Conservation (phyloP, 2,113 vertebrate species). For the Larimichthys crocea region DNA sequence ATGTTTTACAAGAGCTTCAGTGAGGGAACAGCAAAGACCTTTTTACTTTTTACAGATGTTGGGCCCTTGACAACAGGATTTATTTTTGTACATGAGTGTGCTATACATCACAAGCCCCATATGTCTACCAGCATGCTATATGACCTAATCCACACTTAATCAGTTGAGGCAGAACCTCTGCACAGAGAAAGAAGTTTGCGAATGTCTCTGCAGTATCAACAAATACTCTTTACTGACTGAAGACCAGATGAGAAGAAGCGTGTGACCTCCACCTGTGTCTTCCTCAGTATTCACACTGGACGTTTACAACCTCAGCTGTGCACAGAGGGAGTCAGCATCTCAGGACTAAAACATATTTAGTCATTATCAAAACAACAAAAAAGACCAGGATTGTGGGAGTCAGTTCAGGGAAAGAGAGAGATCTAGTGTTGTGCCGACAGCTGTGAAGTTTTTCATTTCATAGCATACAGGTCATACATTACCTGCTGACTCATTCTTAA, state of each 20-base stretch:
- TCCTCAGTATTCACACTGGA: conserved; percentile 47
- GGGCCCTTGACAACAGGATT: conserved; percentile 20
- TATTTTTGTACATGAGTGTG: conserved; percentile 18
- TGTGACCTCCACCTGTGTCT: conserved; percentile 14
- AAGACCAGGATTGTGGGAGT: conserved; percentile 6
- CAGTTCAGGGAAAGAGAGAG: neutral
- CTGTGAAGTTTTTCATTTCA: conserved; percentile 33
- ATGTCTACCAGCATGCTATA: conserved; percentile 3
- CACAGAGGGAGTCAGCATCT: conserved; percentile 38
- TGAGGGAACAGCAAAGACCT: neutral
- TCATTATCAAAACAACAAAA: conserved; percentile 59
- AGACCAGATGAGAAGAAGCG: conserved; percentile 23
- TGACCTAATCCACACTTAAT: conserved; percentile 46
- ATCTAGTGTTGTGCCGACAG: conserved; percentile 35
- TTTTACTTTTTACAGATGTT: conserved; percentile 34
- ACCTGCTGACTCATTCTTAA: conserved; percentile 62
- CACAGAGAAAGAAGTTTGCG: conserved; percentile 23
- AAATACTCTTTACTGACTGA: conserved; percentile 16
- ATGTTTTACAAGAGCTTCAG: neutral
- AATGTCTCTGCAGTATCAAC: conserved; percentile 41
- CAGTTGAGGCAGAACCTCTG: conserved; percentile 39
- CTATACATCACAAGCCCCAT: conserved; percentile 15
- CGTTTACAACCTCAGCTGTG: conserved; percentile 38
- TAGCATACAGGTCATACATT: conserved; percentile 24
- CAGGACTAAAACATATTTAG: conserved; percentile 64